phyloP scores from a whole-genome alignment of 2,797 vertebrate genomes.

The Mus minutoides region DNA sequence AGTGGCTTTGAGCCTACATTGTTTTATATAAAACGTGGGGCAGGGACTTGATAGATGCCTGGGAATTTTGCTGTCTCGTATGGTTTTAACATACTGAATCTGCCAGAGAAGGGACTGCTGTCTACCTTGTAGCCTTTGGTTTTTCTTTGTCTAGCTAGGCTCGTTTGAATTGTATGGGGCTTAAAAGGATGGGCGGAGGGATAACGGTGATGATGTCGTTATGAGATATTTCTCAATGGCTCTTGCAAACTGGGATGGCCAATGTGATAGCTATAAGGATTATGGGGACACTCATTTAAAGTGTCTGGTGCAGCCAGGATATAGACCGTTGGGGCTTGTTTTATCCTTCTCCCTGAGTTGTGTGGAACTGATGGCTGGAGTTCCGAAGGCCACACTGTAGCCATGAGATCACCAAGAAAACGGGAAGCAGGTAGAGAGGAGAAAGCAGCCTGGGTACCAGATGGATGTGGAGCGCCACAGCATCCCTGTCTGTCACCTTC shows the following conservation, averaged over 20 bases:
- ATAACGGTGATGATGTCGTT: accelerated
- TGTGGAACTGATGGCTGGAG: background rate
- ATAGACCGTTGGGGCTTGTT: background rate
- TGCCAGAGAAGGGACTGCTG: background rate
- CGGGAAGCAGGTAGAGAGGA: background rate
- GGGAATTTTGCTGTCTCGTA: background rate
- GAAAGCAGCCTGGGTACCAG: background rate
- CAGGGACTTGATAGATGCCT: background rate
- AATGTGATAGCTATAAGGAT: background rate
- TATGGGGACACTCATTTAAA: background rate
- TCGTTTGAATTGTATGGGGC: background rate
- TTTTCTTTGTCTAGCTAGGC: background rate
- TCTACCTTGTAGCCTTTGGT: background rate
- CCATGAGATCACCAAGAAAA: conserved; percentile 32
- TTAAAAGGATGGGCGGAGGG: background rate
- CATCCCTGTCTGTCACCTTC: background rate
- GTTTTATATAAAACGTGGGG: background rate
- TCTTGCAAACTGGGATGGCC: background rate
- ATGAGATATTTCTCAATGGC: background rate
- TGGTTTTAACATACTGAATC: background rate
- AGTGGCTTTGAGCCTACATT: background rate
- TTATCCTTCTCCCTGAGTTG: background rate
- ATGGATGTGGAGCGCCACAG: background rate
- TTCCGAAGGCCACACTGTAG: background rate
- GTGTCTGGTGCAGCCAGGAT: background rate